Evolutionary conservation across 2,797 vertebrate genomes (phyloP), one percentile per base, ranked within the genome.

Genomic region (Phoxinus dragarum): DNA sequence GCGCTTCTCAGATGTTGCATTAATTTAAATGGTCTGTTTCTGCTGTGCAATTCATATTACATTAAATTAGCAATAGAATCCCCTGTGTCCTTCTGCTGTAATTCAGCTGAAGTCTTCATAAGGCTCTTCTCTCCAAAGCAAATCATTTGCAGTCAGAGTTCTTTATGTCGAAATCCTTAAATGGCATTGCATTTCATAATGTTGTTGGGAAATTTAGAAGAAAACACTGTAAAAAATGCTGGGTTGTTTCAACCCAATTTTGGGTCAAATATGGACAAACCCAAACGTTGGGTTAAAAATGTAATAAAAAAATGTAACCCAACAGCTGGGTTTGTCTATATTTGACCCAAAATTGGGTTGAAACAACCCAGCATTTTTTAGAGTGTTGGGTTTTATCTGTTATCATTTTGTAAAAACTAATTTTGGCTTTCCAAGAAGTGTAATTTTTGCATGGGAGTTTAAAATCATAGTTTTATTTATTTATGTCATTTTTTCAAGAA

Each of bases 1-100:
- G 83, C 81, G 72, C 75, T 61, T 49, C 87, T 89, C 85, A 81
- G 81, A 90, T 89, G 86, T 84, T 87, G 84, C 75, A 77, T 88
- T 89, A 86, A 91, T 89, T 90, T 86, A 52, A 86, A 72, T 67
- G 82, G 85, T 75, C 80, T 90, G 86, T 82, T 76, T 86, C 75
- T 81, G 78, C 74, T 40, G 75, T 81, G 86, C 76, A 84, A 83
- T 88, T 89, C 86, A 84, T 88, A 89, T 80, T 82, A 89, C 84
- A 81, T 85, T 85, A 84, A 88, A 89, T 89, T 86, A 89, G 87
- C 87, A 86, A 73, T 27, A 68, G 80, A 84, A 74, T 89, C 84
- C 86, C 84, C 11, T 34, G 86, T 85, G 84, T 85, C 77, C 77
- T 73, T 71, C 66, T 71, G 38, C 80, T 77, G 38, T 81, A 76